Conservation (phyloP, 2,888 invertebrate genomes). For the Salticus scenicus region DNA sequence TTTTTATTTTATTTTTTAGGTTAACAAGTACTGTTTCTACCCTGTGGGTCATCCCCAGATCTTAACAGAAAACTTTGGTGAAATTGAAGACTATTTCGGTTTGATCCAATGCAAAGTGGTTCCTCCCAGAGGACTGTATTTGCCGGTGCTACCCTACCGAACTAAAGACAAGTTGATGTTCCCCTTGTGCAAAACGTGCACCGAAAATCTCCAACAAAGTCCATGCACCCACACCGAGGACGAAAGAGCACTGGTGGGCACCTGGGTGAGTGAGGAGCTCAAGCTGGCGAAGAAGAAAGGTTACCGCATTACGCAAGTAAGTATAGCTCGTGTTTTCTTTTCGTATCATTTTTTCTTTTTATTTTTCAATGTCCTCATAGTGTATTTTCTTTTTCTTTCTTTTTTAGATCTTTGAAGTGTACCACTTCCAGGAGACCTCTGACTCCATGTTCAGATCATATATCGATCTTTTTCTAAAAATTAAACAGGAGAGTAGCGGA, state of each 20-base stretch:
- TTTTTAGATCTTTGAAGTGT: neutral
- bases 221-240: slow-evolving; percentile 72
- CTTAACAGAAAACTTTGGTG: slow-evolving; percentile 44
- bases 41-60: slow-evolving; percentile 72
- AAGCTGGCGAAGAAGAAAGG: slow-evolving; percentile 72
- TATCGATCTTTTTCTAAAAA: slow-evolving; percentile 8
- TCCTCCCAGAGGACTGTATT: slow-evolving; percentile 72
- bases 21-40: slow-evolving; percentile 45
- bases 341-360: neutral
- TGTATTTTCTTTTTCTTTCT: neutral
- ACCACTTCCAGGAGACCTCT: neutral
- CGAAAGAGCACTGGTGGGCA: slow-evolving; percentile 72
- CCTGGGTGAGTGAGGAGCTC: slow-evolving; percentile 73
- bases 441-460: slow-evolving; percentile 12
- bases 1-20: neutral
- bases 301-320: slow-evolving; percentile 59
- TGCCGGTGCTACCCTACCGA: slow-evolving; percentile 73
- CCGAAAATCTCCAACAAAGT: slow-evolving; percentile 64
- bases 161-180: slow-evolving; percentile 72
- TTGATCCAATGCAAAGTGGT: slow-evolving; percentile 72
- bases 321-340: neutral
- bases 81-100: slow-evolving; percentile 71
- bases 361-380: neutral
- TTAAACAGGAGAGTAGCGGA: slow-evolving; percentile 3
- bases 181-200: slow-evolving; percentile 72